Conservation (phyloP, 2,113 vertebrate genomes). For the Puntigrus tetrazona region DNA sequence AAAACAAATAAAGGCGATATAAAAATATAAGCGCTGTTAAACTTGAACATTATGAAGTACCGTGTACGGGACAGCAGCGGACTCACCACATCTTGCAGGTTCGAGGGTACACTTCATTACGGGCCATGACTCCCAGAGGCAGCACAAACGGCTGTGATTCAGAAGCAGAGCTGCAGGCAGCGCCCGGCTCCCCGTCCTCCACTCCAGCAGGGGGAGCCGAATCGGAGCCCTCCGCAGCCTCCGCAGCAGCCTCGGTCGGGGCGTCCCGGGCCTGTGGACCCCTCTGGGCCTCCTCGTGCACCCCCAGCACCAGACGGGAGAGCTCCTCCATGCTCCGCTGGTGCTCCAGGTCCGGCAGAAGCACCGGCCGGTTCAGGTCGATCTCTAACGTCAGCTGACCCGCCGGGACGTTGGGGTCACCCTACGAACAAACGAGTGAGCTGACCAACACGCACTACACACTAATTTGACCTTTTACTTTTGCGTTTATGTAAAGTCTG, state of each 20-base stretch:
- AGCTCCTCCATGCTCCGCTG: slow-evolving; percentile 87
- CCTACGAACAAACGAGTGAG: slow-evolving; percentile 70
- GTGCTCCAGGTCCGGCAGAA: slow-evolving; percentile 84
- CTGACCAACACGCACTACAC: neutral
- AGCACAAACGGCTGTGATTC: slow-evolving; percentile 83
- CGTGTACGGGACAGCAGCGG: too few species aligned
- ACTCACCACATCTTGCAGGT: slow-evolving; percentile 89
- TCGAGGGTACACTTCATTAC: slow-evolving; percentile 94
- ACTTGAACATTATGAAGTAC: too few species aligned
- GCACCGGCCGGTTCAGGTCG: slow-evolving; percentile 83
- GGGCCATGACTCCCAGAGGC: slow-evolving; percentile 88
- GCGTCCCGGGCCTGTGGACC: slow-evolving; percentile 54
- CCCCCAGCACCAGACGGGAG: slow-evolving; percentile 83
- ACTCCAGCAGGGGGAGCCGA: slow-evolving; percentile 44
- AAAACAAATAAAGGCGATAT: neutral
- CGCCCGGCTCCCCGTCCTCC: slow-evolving; percentile 50
- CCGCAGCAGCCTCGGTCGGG: slow-evolving; percentile 29
- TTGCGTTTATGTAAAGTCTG: neutral
- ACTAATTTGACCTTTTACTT: neutral
- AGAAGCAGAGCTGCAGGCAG: slow-evolving; percentile 45
- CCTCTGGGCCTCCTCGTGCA: slow-evolving; percentile 81
- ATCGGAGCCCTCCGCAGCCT: slow-evolving; percentile 48
- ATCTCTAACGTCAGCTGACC: slow-evolving; percentile 93
- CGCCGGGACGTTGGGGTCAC: slow-evolving; percentile 96
- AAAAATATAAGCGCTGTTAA: neutral